A percentile compares a stretch with the other conserved stretches of the same genome.
These are phyloP conservation scores for Drosophila ercepeae DNA, from an alignment of 1,140 invertebrate species.

Conservation along the genomic window DNA sequence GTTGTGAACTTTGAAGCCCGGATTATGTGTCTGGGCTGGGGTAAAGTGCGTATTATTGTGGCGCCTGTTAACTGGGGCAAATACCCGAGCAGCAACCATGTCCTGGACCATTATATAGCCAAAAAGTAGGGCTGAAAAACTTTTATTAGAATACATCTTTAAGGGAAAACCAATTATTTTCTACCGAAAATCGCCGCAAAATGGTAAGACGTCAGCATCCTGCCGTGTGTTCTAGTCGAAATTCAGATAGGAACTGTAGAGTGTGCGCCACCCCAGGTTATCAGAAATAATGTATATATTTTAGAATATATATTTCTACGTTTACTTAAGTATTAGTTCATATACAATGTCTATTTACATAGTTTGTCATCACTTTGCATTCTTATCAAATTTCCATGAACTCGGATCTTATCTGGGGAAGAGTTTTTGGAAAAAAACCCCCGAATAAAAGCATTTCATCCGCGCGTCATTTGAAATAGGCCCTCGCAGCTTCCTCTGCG, in stretches of 20 bases:
- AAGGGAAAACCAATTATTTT: not conserved
- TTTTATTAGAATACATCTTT: not conserved
- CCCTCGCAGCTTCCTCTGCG: constrained; percentile 72
- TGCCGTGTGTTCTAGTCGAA: constrained; percentile 17
- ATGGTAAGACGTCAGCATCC: constrained; percentile 46
- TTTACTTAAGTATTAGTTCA: constrained; percentile 2
- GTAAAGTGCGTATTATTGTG: constrained; percentile 28
- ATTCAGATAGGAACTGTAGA: constrained; percentile 41
- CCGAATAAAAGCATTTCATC: constrained; percentile 26
- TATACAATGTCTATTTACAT: constrained; percentile 11
- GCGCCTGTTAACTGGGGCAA: not conserved
- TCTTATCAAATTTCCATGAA: constrained; percentile 29
- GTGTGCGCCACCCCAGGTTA: constrained; percentile 16
- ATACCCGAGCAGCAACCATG: not conserved
- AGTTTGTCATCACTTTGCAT: constrained; percentile 16
- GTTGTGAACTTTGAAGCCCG: not conserved
- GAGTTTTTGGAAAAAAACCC: not conserved
- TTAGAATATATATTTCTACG: constrained; percentile 2
- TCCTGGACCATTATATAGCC: constrained; percentile 20
- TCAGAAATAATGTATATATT: constrained; percentile 13
- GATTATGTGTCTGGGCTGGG: constrained; percentile 32
- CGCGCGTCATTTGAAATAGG: constrained; percentile 72
- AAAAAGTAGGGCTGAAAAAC: constrained; percentile 35
- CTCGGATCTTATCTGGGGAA: not conserved
- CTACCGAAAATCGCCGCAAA: constrained; percentile 44